Evolutionary conservation across 2,888 invertebrate genomes (phyloP).

Genomic region (Acholoe squamosa): DNA sequence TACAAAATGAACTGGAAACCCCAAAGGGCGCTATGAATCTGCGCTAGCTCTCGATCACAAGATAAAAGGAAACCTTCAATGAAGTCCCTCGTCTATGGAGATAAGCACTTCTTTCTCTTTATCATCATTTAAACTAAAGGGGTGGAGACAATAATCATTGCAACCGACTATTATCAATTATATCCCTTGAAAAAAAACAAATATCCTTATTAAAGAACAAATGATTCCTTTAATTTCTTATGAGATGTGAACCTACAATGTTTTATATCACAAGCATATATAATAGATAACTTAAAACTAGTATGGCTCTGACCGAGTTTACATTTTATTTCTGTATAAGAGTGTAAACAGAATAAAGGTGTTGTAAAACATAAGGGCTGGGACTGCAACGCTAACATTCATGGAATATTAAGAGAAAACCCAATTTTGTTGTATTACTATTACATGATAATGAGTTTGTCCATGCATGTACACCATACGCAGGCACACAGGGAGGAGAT

Average conservation of each 20-base stretch:
- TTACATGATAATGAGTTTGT: neutral
- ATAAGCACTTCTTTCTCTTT: no score
- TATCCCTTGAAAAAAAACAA: no score
- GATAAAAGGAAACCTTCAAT: constrained; percentile 41
- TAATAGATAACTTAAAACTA: constrained; percentile 52
- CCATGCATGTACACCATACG: neutral
- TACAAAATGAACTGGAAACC: no score
- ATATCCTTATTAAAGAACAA: no score
- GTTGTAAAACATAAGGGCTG: neutral
- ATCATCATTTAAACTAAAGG: no score
- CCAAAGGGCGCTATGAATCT: constrained; percentile 28
- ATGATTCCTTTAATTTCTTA: neutral
- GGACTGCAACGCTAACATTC: neutral
- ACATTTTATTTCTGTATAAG: neutral
- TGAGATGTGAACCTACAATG: constrained; percentile 40
- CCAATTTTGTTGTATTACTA: neutral
- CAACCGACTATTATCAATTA: no score
- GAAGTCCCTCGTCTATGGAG: constrained; percentile 30
- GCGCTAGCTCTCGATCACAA: constrained; percentile 16
- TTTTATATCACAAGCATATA: constrained; percentile 51
- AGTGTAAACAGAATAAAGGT: neutral
- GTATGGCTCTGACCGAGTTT: constrained; percentile 37
- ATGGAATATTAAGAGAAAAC: neutral
- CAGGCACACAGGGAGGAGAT: neutral
- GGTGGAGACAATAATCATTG: no score